Percentiles rank a stretch among this genome's conserved stretches.
These are phyloP conservation scores for Serrognathus titanus DNA, from an alignment of 2,888 invertebrate species.

Conservation along the genomic window DNA sequence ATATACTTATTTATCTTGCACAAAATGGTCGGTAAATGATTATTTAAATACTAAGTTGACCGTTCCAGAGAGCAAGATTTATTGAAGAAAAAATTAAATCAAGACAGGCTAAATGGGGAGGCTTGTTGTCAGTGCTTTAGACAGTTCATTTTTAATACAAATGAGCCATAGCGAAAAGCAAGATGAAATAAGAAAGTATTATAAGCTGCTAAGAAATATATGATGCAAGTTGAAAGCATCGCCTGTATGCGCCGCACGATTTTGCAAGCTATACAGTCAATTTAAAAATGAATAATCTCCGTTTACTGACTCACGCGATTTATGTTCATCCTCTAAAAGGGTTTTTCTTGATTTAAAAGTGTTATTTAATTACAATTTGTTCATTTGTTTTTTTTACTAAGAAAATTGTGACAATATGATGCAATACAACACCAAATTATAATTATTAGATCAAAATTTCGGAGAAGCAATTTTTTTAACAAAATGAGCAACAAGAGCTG, in stretches of 20 bases:
- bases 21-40: constrained; percentile 4
- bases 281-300: no score
- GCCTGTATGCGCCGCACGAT: neutral
- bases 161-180: constrained; percentile 31
- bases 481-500: no score
- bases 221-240: no score
- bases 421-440: no score
- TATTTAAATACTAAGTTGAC: constrained; percentile 17
- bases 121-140: constrained; percentile 46
- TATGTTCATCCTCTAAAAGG: no score
- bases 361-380: no score
- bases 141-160: constrained; percentile 51
- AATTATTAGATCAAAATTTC: no score
- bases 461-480: no score
- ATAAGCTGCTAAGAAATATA: constrained; percentile 4
- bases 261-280: neutral
- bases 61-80: constrained; percentile 17
- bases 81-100: constrained; percentile 24
- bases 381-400: no score
- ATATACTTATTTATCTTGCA: neutral
- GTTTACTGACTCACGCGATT: no score
- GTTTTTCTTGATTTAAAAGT: no score
- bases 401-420: no score
- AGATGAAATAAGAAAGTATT: constrained; percentile 15
- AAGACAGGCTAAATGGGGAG: constrained; percentile 43